Conservation (phyloP, 2,888 invertebrate species). For the Hypsopygia costalis region DNA sequence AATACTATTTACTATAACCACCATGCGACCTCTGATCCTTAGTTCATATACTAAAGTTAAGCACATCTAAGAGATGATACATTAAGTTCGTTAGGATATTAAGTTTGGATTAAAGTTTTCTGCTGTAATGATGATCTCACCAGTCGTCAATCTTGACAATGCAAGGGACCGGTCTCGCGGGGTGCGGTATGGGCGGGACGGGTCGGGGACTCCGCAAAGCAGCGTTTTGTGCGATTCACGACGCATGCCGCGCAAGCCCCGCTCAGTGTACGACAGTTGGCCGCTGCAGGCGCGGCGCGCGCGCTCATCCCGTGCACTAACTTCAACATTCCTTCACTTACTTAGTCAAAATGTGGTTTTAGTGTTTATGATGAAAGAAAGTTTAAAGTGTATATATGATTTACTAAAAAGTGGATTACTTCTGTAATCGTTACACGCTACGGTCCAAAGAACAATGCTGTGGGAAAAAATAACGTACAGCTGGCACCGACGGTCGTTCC, state of each 20-base stretch:
- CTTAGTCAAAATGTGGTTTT: constrained; percentile 62
- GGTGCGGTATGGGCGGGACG: constrained; percentile 48
- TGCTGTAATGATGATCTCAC: constrained; percentile 72
- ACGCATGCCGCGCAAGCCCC: constrained; percentile 45
- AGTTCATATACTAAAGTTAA: not conserved
- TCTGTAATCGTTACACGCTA: constrained; percentile 55
- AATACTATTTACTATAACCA: too few relatives aligned
- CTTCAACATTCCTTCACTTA: constrained; percentile 53
- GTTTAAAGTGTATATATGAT: constrained; percentile 43
- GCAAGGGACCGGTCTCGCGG: constrained; percentile 72
- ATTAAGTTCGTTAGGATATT: constrained; percentile 20
- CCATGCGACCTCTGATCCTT: not conserved
- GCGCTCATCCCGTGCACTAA: constrained; percentile 48
- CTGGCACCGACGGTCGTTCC: constrained; percentile 78
- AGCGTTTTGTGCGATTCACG: constrained; percentile 67
- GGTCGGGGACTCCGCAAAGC: constrained; percentile 45
- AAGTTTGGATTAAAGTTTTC: constrained; percentile 50
- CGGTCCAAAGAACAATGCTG: constrained; percentile 80
- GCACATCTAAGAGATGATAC: not conserved
- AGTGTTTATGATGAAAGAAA: constrained; percentile 28
- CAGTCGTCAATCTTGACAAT: constrained; percentile 76
- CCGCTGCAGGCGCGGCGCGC: constrained; percentile 71
- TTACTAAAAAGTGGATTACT: constrained; percentile 46
- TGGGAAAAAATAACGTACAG: constrained; percentile 82
- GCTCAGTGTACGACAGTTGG: constrained; percentile 62